Evolutionary conservation across 2,888 invertebrate genomes (phyloP).

Genomic region (Cheilosia variabilis): DNA sequence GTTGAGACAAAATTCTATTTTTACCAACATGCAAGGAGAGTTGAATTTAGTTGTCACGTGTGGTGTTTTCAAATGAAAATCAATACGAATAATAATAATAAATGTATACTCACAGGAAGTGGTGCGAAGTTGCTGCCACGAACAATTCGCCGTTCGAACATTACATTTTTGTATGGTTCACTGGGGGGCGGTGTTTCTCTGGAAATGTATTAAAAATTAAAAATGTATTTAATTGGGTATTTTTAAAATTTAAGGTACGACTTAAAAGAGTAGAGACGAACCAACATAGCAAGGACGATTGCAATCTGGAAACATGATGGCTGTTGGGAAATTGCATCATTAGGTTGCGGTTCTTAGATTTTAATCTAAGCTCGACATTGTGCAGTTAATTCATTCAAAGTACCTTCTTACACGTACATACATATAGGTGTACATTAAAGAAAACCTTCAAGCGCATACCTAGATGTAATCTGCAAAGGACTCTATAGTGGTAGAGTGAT

Average conservation of each 20-base stretch:
- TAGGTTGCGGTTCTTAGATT: constrained; percentile 30
- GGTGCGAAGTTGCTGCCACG: constrained; percentile 92
- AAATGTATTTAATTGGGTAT: background rate
- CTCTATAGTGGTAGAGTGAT: no score
- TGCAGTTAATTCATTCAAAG: constrained; percentile 17
- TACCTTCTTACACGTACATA: background rate
- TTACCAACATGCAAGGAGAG: constrained; percentile 12
- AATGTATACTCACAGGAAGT: constrained; percentile 80
- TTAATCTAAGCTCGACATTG: constrained; percentile 3
- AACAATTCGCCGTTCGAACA: constrained; percentile 94
- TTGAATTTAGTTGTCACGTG: constrained; percentile 9
- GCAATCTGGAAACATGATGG: background rate
- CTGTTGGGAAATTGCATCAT: constrained; percentile 35
- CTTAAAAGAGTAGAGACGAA: background rate
- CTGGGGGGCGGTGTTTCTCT: constrained; percentile 79
- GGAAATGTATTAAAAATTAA: constrained; percentile 22
- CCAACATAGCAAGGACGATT: background rate
- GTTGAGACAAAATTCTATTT: constrained; percentile 1
- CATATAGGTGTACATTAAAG: no score
- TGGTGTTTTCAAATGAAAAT: constrained; percentile 7
- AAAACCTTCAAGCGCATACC: no score
- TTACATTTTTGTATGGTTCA: constrained; percentile 90
- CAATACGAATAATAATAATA: background rate
- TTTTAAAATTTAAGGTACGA: no score
- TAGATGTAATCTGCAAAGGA: no score